Evolutionary conservation across 2,113 vertebrate species (phyloP).

Genomic region (Desmodus rotundus): DNA sequence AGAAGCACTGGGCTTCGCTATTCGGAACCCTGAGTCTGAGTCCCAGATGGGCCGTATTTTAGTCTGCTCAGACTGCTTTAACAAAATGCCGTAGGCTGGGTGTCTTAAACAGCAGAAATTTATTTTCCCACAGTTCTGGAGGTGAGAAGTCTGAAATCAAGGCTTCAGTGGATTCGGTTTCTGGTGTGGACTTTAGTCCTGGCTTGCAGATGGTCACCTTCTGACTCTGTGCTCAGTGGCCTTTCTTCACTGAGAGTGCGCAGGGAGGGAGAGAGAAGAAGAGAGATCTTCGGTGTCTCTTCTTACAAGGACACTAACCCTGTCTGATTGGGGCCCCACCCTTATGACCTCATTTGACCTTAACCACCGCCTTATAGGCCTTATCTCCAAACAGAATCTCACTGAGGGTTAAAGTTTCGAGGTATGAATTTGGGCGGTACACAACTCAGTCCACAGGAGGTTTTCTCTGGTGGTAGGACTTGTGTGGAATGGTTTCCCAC

Average conservation of each 20-base stretch:
- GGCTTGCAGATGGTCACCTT: neutral
- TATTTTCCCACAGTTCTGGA: neutral
- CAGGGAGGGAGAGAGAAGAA: no score
- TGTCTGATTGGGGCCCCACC: neutral
- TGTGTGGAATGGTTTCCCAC: fast-evolving
- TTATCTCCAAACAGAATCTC: neutral
- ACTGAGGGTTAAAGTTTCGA: neutral
- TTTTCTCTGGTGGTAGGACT: neutral
- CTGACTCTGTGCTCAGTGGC: neutral
- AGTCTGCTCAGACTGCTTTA: neutral
- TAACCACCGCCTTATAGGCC: neutral
- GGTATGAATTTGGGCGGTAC: neutral
- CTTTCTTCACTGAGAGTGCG: neutral
- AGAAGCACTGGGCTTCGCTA: neutral
- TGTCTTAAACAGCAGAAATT: neutral
- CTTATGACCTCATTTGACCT: neutral
- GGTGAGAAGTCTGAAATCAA: neutral
- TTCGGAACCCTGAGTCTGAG: neutral
- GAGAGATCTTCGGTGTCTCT: neutral
- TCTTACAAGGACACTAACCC: neutral
- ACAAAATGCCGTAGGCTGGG: neutral
- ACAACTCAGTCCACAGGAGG: neutral
- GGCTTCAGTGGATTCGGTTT: neutral
- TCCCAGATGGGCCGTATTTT: neutral
- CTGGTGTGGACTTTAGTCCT: neutral